phyloP scores from a whole-genome alignment of 2,797 vertebrate species.

The Poecilia velifera region DNA sequence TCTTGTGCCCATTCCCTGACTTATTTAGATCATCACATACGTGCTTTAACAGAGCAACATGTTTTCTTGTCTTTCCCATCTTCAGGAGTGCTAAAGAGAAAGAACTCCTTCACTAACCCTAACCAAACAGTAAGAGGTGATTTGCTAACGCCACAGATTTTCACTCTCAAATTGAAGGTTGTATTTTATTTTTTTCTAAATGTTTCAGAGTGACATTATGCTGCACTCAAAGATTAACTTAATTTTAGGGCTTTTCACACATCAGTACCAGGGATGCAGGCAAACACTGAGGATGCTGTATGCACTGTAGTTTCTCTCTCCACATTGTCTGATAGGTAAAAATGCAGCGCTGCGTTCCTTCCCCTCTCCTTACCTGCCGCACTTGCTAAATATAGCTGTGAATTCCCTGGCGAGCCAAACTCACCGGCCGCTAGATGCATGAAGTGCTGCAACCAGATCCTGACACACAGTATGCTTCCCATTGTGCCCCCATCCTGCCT shows the following conservation, averaged over 20 bases:
- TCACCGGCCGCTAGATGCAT: constrained; percentile 50
- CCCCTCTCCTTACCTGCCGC: constrained; percentile 22
- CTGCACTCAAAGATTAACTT: background rate
- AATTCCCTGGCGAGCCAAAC: constrained; percentile 51
- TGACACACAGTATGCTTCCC: constrained; percentile 47
- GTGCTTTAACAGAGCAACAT: background rate
- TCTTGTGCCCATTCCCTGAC: background rate
- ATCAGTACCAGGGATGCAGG: background rate
- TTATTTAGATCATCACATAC: background rate
- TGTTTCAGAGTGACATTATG: background rate
- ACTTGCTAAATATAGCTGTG: constrained; percentile 62
- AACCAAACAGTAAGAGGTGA: background rate
- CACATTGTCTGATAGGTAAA: background rate
- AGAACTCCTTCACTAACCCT: background rate
- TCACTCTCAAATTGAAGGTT: background rate
- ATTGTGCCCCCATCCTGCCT: constrained; percentile 51
- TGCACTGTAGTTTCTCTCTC: background rate
- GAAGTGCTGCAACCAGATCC: constrained; percentile 70
- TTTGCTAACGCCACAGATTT: background rate
- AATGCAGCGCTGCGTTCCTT: constrained; percentile 17
- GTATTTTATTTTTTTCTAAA: background rate
- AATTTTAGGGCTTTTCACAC: background rate
- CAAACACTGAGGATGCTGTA: background rate
- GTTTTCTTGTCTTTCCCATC: background rate
- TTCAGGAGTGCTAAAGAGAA: background rate